phyloP scores from a whole-genome alignment of 2,113 vertebrate genomes.

The Pseudorectes ferrugineus region DNA sequence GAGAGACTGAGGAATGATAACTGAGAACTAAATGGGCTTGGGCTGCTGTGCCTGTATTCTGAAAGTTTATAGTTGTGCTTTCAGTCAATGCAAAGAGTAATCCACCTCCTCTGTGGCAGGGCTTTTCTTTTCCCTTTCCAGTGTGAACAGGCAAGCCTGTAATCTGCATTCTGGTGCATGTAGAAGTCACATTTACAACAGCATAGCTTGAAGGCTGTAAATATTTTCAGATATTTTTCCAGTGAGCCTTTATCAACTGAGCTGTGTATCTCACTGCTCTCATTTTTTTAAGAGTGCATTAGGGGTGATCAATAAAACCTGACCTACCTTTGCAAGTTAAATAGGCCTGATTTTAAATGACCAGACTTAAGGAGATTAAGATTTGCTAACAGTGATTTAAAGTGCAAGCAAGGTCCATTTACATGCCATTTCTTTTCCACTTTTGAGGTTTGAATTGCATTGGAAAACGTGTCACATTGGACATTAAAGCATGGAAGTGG shows the following conservation, averaged over 20 bases:
- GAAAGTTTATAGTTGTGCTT: background rate
- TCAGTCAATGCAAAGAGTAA: background rate
- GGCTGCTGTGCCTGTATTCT: background rate
- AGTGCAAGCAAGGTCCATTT: background rate
- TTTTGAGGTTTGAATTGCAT: background rate
- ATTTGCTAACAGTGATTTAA: slow-evolving; percentile 4
- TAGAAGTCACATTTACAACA: background rate
- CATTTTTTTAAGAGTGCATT: background rate
- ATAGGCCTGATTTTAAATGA: background rate
- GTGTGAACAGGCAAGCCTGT: background rate
- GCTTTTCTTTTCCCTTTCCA: background rate
- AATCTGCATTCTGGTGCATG: background rate
- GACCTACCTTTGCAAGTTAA: slow-evolving; percentile 29
- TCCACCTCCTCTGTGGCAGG: background rate
- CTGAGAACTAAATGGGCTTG: background rate
- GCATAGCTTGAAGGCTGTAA: background rate
- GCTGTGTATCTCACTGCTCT: background rate
- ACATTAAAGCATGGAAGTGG: background rate
- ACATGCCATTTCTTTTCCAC: background rate
- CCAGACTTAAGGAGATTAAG: background rate
- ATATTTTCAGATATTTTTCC: background rate
- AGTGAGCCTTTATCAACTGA: background rate
- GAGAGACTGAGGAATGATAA: background rate
- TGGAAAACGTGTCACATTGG: background rate
- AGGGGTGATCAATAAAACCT: slow-evolving; percentile 20